Conservation (phyloP, 2,113 vertebrate species). For the Xiphophorus hellerii region DNA sequence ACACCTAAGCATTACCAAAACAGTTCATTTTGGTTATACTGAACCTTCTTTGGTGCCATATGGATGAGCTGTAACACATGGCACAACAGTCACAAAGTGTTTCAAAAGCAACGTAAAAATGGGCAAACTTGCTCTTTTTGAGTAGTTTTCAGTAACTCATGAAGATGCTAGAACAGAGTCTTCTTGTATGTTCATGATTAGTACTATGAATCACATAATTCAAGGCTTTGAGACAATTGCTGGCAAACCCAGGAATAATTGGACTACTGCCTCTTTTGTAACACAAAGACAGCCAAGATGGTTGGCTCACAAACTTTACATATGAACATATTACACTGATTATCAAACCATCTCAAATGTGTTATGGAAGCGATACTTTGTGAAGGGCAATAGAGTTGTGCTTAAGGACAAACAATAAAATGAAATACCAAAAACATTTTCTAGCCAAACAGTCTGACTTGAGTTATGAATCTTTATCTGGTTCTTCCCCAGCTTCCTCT, state of each 20-base stretch:
- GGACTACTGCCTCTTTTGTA: constrained; percentile 38
- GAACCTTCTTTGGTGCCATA: constrained; percentile 45
- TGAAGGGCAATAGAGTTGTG: constrained; percentile 52
- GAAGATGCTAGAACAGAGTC: constrained; percentile 9
- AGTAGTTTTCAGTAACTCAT: not conserved
- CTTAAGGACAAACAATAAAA: constrained; percentile 56
- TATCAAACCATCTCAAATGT: constrained; percentile 64
- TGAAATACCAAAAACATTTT: constrained; percentile 42
- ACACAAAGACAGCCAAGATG: constrained; percentile 60
- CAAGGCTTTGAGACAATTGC: constrained; percentile 13
- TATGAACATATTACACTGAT: constrained; percentile 71
- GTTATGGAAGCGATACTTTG: constrained; percentile 61
- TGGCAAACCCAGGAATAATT: constrained; percentile 40
- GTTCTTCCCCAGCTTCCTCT: constrained; percentile 55
- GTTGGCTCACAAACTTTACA: constrained; percentile 68
- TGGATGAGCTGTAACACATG: constrained; percentile 26
- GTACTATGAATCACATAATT: constrained; percentile 9
- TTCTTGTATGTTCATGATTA: constrained; percentile 5
- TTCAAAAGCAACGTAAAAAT: constrained; percentile 16
- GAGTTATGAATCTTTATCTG: constrained; percentile 45
- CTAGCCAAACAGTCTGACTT: constrained; percentile 25
- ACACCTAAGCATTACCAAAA: not conserved
- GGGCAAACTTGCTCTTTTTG: constrained; percentile 10
- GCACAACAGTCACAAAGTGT: constrained; percentile 21
- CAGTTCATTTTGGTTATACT: constrained; percentile 31